Evolutionary conservation across 2,888 invertebrate genomes (phyloP), one percentile per base, ranked within the genome.

Genomic region (Empis stercorea): DNA sequence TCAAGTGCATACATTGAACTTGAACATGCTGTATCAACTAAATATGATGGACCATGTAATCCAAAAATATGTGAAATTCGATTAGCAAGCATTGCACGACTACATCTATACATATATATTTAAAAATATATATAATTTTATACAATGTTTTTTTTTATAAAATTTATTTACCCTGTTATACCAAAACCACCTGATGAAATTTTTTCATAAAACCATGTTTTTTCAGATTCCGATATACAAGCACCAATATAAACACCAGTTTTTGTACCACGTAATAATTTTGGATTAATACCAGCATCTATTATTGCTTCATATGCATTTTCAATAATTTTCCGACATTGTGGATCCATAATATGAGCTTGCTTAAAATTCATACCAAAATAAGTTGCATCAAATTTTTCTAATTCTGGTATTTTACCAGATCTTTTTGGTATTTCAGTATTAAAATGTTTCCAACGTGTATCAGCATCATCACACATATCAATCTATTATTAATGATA

Each of bases 1-100:
- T 94, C 89, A 47, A 95, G 55, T 0, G 93, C 94, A 56, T 87
- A 80, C 54, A 93, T 74, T 10, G 92, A 87, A 47, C 94, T 94
- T n/a, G 92, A 92, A 65, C 95, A 96, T 0, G 95, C 95, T 0
- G 94, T 91, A 68, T 96, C 95, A 10, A 91, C 74, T 1, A 85
- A 76, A 70, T 82, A 87, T 6, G 92, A 91, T 0, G 94, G 94
- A 1, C 95, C 93, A 57, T 83, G 84, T 14, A 89, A 74, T 23
- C 92, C 92, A 51, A 95, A 75, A 70, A 82, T 83, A 66, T 87
- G 94, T 2, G 92, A 92, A 52, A 96, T 77, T 45, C 93, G 78
- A 68, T 93, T 91, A 13, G 93, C 85, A 61, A 93, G 76, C 91
- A 94, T 92, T 5, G 91, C 88, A 51, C 92, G 79, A 56, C 88